These are phyloP conservation scores for Aquatica leii DNA, from an alignment of 2,888 invertebrate species.

Conservation along the genomic window DNA sequence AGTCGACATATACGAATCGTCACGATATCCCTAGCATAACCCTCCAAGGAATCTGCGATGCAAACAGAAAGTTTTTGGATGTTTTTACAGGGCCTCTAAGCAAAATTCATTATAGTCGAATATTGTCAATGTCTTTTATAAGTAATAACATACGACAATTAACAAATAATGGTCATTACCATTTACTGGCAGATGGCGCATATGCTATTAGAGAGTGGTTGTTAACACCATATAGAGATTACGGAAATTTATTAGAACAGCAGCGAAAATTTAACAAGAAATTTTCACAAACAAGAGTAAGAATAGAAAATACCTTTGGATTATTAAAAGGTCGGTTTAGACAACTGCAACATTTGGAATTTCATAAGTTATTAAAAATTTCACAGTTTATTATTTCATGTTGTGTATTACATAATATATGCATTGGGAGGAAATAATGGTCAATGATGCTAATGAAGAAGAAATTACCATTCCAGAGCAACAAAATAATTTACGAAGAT, in stretches of 20 bases:
- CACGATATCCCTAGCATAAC: slow-evolving; percentile 10
- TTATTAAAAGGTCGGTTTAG: neutral
- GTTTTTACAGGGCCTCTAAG: neutral
- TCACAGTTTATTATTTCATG: neutral
- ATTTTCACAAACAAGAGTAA: neutral
- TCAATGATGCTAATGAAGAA: neutral
- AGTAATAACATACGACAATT: neutral
- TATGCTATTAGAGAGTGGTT: neutral
- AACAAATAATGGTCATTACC: neutral
- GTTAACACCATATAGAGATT: neutral
- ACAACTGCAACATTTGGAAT: neutral
- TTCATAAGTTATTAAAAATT: neutral
- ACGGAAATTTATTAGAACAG: neutral
- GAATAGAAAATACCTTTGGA: neutral
- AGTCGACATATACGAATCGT: slow-evolving; percentile 43
- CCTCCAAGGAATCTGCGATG: neutral
- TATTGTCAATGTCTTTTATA: neutral
- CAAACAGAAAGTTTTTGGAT: neutral
- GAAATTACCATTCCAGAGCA: neutral
- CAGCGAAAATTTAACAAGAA: neutral
- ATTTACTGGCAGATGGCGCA: neutral
- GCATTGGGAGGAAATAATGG: neutral
- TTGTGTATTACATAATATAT: neutral
- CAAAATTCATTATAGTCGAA: neutral
- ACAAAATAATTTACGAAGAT: neutral